Evolutionary conservation across 2,888 invertebrate genomes (phyloP), one percentile per base, ranked within the genome.

Genomic region (Phyllotreta striolata): DNA sequence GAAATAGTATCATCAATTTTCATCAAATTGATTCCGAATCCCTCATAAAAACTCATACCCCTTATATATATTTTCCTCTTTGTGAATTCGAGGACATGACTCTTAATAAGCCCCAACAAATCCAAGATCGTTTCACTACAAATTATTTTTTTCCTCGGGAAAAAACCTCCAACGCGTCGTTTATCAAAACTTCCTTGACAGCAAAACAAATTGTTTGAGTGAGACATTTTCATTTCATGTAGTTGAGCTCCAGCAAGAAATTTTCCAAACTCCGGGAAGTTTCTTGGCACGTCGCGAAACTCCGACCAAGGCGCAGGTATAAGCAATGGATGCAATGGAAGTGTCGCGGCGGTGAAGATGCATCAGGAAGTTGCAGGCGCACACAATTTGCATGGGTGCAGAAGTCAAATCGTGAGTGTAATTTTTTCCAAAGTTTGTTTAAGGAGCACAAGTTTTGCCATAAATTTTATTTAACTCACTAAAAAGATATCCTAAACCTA

Each of bases 171-270:
- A 3, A 8, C 39, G 59, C 37, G 10, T 59, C 49, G 51, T 59
- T 51, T 41, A 59, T 59, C 59, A 58, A 49, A 58, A 58, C 10
- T 58, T 58, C 39, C 40, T 6, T 41, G 51, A 59, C 51, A 59
- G 43, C 9, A 13, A 51, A 59, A 59, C 59, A 59, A 59, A 51
- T 59, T 59, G 59, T 59, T 59, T 51, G 51, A 59, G 59, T 59
- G 14, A 58, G 58, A 58, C 59, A 51, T 47, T 59, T 39, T 51
- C 51, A 59, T 51, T 51, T 51, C 35, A 43, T 51, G 51, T 39
- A 59, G 49, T 47, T 49, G 58, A 58, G 39, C 46, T 13, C 40
- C 7, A 10, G 39, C 47, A 47, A 47, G 47, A 57, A 57, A 49
- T 39, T 12, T 39, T 13, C 1, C 39, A 49, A 58, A 58, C 49